A percentile compares a stretch with the other conserved stretches of the same genome.
Evolutionary conservation across 1,140 invertebrate genomes (phyloP).

Genomic region (Cherax destructor): DNA sequence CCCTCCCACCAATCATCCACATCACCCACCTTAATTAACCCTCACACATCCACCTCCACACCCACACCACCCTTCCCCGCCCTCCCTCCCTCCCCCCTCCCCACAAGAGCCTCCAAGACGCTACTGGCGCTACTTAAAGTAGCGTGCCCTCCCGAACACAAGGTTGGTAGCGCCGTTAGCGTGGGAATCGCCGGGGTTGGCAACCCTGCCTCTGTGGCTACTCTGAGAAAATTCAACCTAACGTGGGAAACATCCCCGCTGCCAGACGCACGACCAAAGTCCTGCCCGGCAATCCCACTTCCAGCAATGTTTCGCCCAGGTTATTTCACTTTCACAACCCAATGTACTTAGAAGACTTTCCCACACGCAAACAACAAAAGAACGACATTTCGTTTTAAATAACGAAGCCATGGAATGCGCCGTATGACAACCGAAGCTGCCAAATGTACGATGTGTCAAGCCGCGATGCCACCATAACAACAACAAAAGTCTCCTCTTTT

Average conservation of each 20-base stretch:
- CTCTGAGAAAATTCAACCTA: constrained; percentile 47
- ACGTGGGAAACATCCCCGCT: constrained; percentile 35
- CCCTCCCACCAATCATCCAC: not conserved
- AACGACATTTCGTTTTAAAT: not conserved
- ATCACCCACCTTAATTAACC: constrained; percentile 29
- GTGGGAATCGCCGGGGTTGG: constrained; percentile 48
- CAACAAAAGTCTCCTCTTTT: not conserved
- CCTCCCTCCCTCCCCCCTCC: not conserved
- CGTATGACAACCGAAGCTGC: constrained; percentile 1
- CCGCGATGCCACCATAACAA: not conserved
- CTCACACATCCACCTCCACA: not conserved
- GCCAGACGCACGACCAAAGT: constrained; percentile 26
- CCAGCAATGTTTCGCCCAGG: too few species aligned
- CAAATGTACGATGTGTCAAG: constrained; percentile 11
- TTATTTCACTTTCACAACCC: not conserved
- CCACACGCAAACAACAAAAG: not conserved
- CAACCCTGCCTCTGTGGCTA: constrained; percentile 44
- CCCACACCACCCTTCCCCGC: too few species aligned
- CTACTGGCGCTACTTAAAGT: not conserved
- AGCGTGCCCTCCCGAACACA: not conserved
- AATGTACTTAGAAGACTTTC: not conserved
- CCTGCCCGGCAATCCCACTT: not conserved
- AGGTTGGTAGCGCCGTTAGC: constrained; percentile 27
- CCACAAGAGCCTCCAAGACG: not conserved
- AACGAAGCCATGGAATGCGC: not conserved